These are phyloP conservation scores for Diphyllodes magnificus DNA, from an alignment of 2,113 vertebrate species.

Conservation along the genomic window DNA sequence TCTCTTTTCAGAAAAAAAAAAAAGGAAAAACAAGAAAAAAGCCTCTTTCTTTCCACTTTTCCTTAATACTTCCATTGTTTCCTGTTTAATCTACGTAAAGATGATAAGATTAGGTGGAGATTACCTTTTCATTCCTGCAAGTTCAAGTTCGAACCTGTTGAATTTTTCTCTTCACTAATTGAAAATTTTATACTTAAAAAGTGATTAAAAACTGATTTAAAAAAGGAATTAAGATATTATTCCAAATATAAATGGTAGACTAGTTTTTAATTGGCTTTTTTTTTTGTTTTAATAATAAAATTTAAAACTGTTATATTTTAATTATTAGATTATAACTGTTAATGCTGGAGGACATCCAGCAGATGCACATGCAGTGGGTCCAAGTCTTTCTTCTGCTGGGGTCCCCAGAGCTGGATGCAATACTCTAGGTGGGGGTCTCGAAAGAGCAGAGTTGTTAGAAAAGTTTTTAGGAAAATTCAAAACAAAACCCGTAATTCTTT, in stretches of 20 bases:
- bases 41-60: rapidly evolving
- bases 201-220: background rate
- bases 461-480: background rate
- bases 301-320: background rate
- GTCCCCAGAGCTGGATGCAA: background rate
- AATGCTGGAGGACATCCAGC: background rate
- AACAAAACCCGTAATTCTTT: background rate
- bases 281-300: background rate
- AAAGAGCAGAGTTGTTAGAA: background rate
- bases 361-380: background rate
- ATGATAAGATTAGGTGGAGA: background rate
- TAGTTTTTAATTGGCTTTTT: background rate
- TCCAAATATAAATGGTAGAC: background rate
- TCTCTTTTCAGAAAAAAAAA: background rate
- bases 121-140: background rate
- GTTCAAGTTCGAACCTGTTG: background rate
- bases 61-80: background rate
- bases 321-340: background rate
- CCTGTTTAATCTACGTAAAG: background rate
- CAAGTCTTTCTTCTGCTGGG: background rate
- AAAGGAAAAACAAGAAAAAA: background rate
- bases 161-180: background rate
- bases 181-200: background rate
- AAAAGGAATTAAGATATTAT: background rate
- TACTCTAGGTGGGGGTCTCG: background rate